Conservation (phyloP, 2,797 vertebrate genomes). For the Channallabes apus region DNA sequence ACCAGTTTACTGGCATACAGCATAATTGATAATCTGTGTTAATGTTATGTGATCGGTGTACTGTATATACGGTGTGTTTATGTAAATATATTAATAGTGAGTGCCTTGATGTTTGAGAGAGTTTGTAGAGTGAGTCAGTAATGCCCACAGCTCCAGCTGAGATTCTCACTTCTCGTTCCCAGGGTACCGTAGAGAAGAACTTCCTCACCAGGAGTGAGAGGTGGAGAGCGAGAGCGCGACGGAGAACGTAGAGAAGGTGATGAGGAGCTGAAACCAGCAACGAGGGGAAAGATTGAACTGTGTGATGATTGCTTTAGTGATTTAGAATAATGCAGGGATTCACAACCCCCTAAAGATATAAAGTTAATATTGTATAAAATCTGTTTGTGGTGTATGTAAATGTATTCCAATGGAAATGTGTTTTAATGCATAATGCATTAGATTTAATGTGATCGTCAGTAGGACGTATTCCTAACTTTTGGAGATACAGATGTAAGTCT, state of each 20-base stretch:
- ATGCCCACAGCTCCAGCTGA: slow-evolving; percentile 29
- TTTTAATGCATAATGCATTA: slow-evolving; percentile 19
- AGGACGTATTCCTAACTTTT: background rate
- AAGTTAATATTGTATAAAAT: slow-evolving; percentile 29
- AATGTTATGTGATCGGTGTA: too few species aligned
- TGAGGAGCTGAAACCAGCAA: background rate
- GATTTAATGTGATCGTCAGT: background rate
- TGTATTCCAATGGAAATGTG: slow-evolving; percentile 1
- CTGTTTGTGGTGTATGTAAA: slow-evolving; percentile 24
- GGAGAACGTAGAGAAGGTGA: slow-evolving; percentile 1
- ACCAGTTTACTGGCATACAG: too few species aligned
- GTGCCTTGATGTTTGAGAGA: slow-evolving; percentile 22
- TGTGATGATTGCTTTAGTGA: background rate
- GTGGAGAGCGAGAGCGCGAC: background rate
- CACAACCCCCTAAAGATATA: slow-evolving; percentile 5
- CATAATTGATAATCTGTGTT: too few species aligned
- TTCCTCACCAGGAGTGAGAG: slow-evolving; percentile 19
- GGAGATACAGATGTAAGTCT: background rate
- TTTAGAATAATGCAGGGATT: background rate
- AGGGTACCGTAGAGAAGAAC: slow-evolving; percentile 27
- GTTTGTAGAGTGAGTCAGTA: slow-evolving; percentile 16
- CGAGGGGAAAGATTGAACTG: background rate
- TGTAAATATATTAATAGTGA: slow-evolving; percentile 24
- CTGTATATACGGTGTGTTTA: too few species aligned
- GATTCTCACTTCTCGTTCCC: slow-evolving; percentile 31